Evolutionary conservation across 2,797 vertebrate species (phyloP).

Genomic region (Pterois miles): DNA sequence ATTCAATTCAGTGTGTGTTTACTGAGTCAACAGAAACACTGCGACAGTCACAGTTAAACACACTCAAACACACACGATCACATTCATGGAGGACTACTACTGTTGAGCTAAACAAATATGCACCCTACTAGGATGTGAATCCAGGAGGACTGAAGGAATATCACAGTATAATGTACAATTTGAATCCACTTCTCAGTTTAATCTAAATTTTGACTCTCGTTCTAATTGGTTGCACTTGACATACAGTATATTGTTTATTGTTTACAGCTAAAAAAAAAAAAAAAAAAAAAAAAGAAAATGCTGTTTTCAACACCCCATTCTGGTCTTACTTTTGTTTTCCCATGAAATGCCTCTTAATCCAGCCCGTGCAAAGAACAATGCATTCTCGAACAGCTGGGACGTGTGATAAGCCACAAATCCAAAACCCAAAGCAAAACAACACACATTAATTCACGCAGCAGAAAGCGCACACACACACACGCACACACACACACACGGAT

Average conservation of each 20-base stretch:
- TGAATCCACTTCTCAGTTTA: not conserved
- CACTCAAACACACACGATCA: conserved; percentile 22
- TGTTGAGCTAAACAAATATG: conserved; percentile 36
- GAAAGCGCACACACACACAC: not conserved
- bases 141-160: not conserved
- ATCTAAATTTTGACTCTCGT: not conserved
- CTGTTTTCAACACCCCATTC: conserved; percentile 11
- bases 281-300: too few relatives aligned
- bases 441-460: conserved; percentile 4
- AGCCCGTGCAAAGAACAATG: conserved; percentile 42
- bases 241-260: conserved; percentile 6
- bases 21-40: conserved; percentile 40
- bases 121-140: conserved; percentile 18
- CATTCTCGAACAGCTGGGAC: conserved; percentile 46
- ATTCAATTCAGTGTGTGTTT: conserved; percentile 32
- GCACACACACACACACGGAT: not conserved
- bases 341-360: conserved; percentile 33
- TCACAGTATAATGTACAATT: not conserved
- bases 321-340: conserved; percentile 27
- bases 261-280: conserved; percentile 17
- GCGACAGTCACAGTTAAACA: conserved; percentile 8
- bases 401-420: conserved; percentile 55
- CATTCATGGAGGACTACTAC: not conserved
- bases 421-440: conserved; percentile 23
- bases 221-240: not conserved